phyloP scores from a whole-genome alignment of 2,888 invertebrate genomes.

The Andrena dorsata region DNA sequence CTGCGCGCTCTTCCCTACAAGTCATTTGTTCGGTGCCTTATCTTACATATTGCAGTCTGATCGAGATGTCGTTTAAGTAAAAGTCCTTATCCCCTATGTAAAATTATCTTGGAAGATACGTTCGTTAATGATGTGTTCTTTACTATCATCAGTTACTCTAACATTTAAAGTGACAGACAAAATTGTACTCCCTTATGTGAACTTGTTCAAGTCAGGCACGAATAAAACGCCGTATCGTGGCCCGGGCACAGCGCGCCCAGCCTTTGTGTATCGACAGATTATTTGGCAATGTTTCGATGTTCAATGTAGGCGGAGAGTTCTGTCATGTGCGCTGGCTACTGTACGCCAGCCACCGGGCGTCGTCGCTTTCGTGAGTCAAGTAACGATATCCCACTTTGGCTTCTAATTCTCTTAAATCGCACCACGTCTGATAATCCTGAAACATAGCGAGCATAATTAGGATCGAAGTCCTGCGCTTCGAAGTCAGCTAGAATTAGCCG shows the following conservation, averaged over 20 bases:
- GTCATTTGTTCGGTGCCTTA: constrained; percentile 25
- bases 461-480: neutral
- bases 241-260: constrained; percentile 85
- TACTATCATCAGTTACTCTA: neutral
- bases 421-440: constrained; percentile 96
- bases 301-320: constrained; percentile 75
- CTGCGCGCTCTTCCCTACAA: constrained; percentile 14
- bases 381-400: constrained; percentile 91
- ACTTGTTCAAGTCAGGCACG: constrained; percentile 78
- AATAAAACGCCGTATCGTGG: constrained; percentile 82
- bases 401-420: constrained; percentile 96
- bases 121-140: constrained; percentile 17
- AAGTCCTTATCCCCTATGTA: constrained; percentile 31
- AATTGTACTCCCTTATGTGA: constrained; percentile 51
- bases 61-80: constrained; percentile 22
- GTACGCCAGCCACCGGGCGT: constrained; percentile 93
- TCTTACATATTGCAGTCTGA: constrained; percentile 54
- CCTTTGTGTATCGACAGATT: constrained; percentile 82
- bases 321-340: constrained; percentile 82
- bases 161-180: constrained; percentile 34
- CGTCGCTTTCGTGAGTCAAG: constrained; percentile 96
- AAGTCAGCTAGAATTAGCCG: too few relatives aligned
- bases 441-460: neutral
- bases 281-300: constrained; percentile 82
- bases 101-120: constrained; percentile 45